Evolutionary conservation across 2,113 vertebrate genomes (phyloP), one percentile per base, ranked within the genome.

Genomic region (Lepidothrix coronata): DNA sequence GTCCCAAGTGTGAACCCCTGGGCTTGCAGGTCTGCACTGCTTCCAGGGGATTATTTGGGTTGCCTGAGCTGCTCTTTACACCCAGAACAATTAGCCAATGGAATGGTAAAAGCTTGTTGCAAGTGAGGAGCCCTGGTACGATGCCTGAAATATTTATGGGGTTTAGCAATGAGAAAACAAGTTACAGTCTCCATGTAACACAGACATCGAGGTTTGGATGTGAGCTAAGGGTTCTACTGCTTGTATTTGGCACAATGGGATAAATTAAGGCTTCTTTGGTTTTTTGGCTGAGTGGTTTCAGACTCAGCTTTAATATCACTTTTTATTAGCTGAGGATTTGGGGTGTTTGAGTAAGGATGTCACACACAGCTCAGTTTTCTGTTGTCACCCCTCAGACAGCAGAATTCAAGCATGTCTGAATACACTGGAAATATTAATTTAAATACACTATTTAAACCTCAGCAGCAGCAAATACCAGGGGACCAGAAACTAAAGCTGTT

Each of bases 231-330:
- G 35, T 70, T 87, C 9, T n/a, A 24, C 58, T 80, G 49, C 6
- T 72, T n/a, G 8, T 4, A 7, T 6, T 49, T 9, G 3, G 25
- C 37, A 48, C 1, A 1, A 14, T 6, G 35, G 19, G 20, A 61
- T 31, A 62, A 79, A 68, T 44, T 7, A 68, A 85, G 48, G 21
- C 20, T 16, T 44, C 48, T n/a, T 22, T 27, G 25, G 8, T 9
- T 8, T 37, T n/a, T 43, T 35, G 24, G 28, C n/a, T 39, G 44
- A 28, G 28, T 27, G 35, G 35, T 57, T 83, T 84, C 52, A 41
- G 25, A 25, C 25, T 67, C 72, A 35, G 2, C 9, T 52, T 8
- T 20, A 14, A 51, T 1, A 14, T 33, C 48, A 52, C 11, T 31
- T 72, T 11, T 43, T 48, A 16, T 44, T 15, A 37, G 43, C 37